phyloP scores from a whole-genome alignment of 2,113 vertebrate genomes.

The Mus pahari region DNA sequence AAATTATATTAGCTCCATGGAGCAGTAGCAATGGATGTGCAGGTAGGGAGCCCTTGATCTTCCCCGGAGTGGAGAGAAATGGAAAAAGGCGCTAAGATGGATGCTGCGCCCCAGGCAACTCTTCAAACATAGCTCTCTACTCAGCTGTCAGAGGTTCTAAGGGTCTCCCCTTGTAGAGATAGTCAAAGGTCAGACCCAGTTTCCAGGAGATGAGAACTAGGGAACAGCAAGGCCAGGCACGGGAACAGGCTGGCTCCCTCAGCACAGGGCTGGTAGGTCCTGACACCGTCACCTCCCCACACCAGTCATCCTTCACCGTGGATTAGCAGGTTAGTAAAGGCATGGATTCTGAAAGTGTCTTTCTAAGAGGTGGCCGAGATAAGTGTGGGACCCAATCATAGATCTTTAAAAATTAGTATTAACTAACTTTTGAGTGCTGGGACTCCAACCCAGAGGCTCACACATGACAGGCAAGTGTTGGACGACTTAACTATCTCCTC shows the following conservation, averaged over 20 bases:
- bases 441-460: background rate
- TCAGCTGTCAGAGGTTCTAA: background rate
- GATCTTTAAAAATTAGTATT: background rate
- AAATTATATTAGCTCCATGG: constrained; percentile 46
- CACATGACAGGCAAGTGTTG: background rate
- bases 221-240: rapidly evolving
- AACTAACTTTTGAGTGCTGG: background rate
- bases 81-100: background rate
- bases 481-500: background rate
- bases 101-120: background rate
- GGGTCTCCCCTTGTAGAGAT: background rate
- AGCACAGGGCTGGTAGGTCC: background rate
- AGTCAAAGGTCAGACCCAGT: background rate
- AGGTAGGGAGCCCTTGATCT: background rate
- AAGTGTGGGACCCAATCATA: background rate
- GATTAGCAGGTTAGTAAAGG: background rate
- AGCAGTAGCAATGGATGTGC: background rate
- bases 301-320: background rate
- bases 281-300: rapidly evolving
- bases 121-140: background rate
- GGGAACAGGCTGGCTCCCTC: rapidly evolving
- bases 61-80: background rate
- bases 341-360: background rate
- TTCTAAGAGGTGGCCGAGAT: background rate
- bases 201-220: background rate